phyloP scores from a whole-genome alignment of 2,888 invertebrate species.

The Drosophila conformis region DNA sequence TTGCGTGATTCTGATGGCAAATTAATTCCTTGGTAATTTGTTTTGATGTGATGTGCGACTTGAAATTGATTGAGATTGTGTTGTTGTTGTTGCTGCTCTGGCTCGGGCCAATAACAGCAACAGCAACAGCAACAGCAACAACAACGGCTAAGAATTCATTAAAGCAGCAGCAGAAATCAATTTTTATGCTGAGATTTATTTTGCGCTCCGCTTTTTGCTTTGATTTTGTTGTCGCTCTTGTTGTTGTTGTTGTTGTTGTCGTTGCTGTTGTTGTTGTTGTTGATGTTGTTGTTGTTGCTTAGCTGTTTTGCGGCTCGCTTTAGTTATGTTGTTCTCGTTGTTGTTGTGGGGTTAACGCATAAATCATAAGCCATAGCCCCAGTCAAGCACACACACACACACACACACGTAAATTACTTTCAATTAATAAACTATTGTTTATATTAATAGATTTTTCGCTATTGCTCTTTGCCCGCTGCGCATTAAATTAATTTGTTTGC shows the following conservation, averaged over 20 bases:
- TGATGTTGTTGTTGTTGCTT: slow-evolving; percentile 11
- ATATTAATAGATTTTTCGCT: slow-evolving; percentile 69
- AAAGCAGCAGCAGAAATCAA: slow-evolving; percentile 77
- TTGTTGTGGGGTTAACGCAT: slow-evolving; percentile 43
- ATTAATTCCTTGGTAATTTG: slow-evolving; percentile 84
- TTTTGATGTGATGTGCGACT: slow-evolving; percentile 82
- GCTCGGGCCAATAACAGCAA: slow-evolving; percentile 45
- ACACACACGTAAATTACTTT: slow-evolving; percentile 62
- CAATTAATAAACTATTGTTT: slow-evolving; percentile 78
- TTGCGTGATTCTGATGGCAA: slow-evolving; percentile 81
- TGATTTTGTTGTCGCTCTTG: slow-evolving; percentile 27
- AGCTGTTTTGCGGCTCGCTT: slow-evolving; percentile 15
- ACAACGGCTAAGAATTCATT: slow-evolving; percentile 63
- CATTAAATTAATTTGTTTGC: slow-evolving; percentile 66
- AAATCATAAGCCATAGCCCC: slow-evolving; percentile 55
- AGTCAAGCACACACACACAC: not conserved
- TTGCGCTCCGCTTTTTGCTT: slow-evolving; percentile 45
- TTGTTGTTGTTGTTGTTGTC: slow-evolving; percentile 22
- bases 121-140: slow-evolving; percentile 24
- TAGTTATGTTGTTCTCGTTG: slow-evolving; percentile 19
- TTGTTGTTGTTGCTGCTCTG: slow-evolving; percentile 57
- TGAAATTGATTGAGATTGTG: slow-evolving; percentile 82
- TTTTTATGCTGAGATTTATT: slow-evolving; percentile 67
- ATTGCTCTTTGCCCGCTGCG: slow-evolving; percentile 34
- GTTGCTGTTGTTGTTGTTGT: slow-evolving; percentile 10